Base-by-base conservation (phyloP, 2,797 vertebrate genomes). In the Falco peregrinus region DNA sequence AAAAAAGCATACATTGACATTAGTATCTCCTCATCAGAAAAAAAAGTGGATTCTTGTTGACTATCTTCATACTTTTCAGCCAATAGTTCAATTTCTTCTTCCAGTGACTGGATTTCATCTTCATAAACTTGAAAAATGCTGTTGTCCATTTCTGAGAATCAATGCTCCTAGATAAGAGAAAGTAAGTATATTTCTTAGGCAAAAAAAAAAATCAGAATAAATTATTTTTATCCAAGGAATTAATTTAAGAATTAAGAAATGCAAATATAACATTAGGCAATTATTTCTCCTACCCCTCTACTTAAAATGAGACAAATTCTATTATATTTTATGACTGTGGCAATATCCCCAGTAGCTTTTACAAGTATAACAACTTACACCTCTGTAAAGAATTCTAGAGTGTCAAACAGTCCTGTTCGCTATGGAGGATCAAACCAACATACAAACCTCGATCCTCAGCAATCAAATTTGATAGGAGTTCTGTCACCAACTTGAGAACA, bases 81-180 rank as follows among this genome's bases (percentile, higher is more conserved):
- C 91, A 99, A 80, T 1, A 61, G 63, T 48, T 92, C 53, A 45
- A 99, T 98, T 96, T 99, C 98, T 81, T 97, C 97, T 84, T 98
- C 97, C 25, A 99, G 97, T 8, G 24, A 67, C 48, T 88, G 68
- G 14, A 99, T 98, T 94, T 98, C 97, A 33, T 98, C 97, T 96
- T 99, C 97, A 95, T 98, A 98, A 60, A 70, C 81, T 45, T 98
- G 95, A 70, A 85, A 95, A 45, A 4, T 5, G 3, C 19, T 78
- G 24, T 61, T 16, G 1, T 98, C 95, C 94, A 97, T 98, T 95
- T 81, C 88, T 74, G 64, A 78, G 29, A 69, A 75, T 15, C 53
- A 24, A 11, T 16, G 10, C 47, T 83, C 53, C 91, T 79, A 12
- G 15, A 69, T 2, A 43, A 75, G 92, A 87, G 4, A 68, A 85